These are phyloP conservation scores for Eremobia ochroleuca DNA, from an alignment of 2,888 invertebrate genomes.

Conservation along the genomic window DNA sequence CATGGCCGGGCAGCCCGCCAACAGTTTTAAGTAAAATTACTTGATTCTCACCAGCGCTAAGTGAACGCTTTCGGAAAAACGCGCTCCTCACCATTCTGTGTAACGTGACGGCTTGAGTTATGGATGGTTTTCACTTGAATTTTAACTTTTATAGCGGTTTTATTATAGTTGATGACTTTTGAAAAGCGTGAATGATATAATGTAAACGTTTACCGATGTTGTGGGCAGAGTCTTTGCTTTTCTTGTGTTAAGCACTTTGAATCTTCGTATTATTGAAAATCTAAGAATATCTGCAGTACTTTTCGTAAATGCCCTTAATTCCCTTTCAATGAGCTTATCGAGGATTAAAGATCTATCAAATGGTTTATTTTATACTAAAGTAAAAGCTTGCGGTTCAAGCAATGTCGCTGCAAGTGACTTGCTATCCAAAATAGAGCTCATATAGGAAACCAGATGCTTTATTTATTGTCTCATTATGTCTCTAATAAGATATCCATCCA, in stretches of 20 bases:
- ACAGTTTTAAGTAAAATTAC: slow-evolving; percentile 50
- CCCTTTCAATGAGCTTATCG: neutral
- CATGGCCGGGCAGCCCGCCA: slow-evolving; percentile 49
- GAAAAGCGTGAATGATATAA: slow-evolving; percentile 26
- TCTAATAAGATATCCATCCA: neutral
- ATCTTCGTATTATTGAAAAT: neutral
- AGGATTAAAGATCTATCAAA: neutral
- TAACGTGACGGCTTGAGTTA: slow-evolving; percentile 41
- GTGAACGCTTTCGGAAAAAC: slow-evolving; percentile 40
- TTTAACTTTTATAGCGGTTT: slow-evolving; percentile 30
- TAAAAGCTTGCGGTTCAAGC: neutral
- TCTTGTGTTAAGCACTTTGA: neutral
- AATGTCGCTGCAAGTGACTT: neutral
- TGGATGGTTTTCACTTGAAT: slow-evolving; percentile 27
- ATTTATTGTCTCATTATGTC: neutral
- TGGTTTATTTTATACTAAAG: neutral
- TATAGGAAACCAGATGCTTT: neutral
- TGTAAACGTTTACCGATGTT: slow-evolving; percentile 10
- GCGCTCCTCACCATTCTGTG: slow-evolving; percentile 21
- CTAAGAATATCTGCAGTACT: neutral
- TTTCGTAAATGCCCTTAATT: neutral
- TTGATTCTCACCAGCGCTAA: slow-evolving; percentile 51
- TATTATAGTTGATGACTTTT: neutral
- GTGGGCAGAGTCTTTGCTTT: neutral
- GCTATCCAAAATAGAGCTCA: neutral